Conservation (phyloP, 2,113 vertebrate genomes). For the Chaetorhynchus papuensis region DNA sequence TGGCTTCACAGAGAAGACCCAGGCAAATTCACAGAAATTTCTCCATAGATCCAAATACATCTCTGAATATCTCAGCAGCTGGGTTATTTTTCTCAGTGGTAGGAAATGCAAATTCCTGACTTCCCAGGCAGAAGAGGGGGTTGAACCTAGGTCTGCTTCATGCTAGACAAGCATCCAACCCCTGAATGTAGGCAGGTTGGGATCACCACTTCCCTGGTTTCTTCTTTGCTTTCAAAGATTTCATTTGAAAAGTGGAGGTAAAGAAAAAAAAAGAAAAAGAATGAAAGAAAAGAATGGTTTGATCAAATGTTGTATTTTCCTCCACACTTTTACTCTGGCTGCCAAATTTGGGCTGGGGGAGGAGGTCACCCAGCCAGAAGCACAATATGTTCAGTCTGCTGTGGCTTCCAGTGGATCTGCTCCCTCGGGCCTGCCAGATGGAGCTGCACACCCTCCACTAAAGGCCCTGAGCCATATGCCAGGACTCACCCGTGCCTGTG, state of each 20-base stretch:
- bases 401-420: background rate
- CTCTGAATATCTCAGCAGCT: background rate
- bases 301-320: background rate
- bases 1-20: background rate
- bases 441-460: background rate
- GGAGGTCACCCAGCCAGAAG: background rate
- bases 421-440: background rate
- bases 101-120: background rate
- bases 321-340: background rate
- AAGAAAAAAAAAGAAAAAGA: background rate
- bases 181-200: rapidly evolving
- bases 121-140: background rate
- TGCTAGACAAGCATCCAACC: background rate
- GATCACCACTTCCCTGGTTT: background rate
- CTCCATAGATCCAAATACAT: background rate
- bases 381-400: background rate
- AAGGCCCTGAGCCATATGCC: background rate
- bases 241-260: background rate
- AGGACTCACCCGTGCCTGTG: background rate
- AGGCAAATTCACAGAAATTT: background rate
- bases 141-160: background rate
- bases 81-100: background rate
- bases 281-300: background rate
- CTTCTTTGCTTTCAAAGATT: background rate
- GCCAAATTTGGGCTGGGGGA: background rate